Evolutionary conservation across 1,140 invertebrate genomes (phyloP).

Genomic region (Zaprionus kolodkinae): DNA sequence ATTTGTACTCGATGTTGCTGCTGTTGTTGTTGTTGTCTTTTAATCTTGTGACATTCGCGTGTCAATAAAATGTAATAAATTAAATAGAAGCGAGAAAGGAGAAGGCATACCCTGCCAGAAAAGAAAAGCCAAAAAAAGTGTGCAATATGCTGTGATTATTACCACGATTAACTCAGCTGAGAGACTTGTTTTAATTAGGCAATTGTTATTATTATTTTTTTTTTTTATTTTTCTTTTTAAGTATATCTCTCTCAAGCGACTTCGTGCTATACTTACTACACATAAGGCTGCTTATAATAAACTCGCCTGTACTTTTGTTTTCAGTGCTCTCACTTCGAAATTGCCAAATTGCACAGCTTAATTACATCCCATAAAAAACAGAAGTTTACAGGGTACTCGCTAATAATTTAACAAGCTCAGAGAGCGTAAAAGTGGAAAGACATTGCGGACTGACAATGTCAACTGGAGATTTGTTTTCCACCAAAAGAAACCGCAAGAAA

Average conservation of each 20-base stretch:
- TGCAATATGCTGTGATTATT: no score
- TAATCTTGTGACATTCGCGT: constrained; percentile 53
- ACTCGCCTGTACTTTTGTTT: no score
- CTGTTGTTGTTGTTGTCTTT: constrained; percentile 1
- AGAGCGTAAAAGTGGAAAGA: background rate
- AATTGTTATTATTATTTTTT: no score
- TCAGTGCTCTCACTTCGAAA: no score
- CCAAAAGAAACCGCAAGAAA: constrained; percentile 33
- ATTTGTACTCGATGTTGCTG: constrained; percentile 35
- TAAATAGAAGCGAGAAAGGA: background rate
- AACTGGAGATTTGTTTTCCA: constrained; percentile 33
- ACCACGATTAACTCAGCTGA: no score
- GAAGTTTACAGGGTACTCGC: constrained; percentile 2
- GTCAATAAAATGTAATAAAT: constrained; percentile 55
- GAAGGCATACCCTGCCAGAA: background rate
- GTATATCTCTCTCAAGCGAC: no score
- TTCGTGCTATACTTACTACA: no score
- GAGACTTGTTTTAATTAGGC: no score
- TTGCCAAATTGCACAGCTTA: background rate
- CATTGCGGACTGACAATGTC: constrained; percentile 12
- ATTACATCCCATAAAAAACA: background rate
- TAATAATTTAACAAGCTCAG: constrained; percentile 20
- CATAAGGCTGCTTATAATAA: no score
- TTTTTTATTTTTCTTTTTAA: no score
- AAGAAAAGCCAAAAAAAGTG: no score